Evolutionary conservation across 2,888 invertebrate species (phyloP).

Genomic region (Xestia c-nigrum): DNA sequence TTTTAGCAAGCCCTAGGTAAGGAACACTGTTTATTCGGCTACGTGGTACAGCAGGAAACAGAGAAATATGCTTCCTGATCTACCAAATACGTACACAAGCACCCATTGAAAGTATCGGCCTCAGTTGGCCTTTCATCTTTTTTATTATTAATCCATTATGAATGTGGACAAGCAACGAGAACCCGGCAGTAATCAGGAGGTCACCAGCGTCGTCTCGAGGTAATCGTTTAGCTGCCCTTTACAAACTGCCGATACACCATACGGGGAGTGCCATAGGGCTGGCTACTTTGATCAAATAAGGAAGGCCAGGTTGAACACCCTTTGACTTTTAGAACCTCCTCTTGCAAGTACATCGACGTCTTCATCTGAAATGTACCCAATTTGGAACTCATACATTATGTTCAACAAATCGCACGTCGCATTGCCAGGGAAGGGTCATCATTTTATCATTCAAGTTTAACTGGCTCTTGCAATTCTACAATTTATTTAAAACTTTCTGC

Average conservation of each 20-base stretch:
- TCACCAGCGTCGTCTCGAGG: constrained; percentile 77
- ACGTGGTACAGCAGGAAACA: constrained; percentile 72
- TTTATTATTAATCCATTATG: constrained; percentile 78
- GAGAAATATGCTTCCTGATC: constrained; percentile 77
- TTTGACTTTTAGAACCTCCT: constrained; percentile 34
- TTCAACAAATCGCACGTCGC: constrained; percentile 12
- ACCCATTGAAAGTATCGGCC: constrained; percentile 74
- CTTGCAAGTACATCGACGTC: background rate
- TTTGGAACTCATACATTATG: constrained; percentile 22
- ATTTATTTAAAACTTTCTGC: constrained; percentile 32
- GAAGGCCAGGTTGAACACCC: constrained; percentile 31
- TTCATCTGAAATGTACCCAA: constrained; percentile 19
- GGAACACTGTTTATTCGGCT: constrained; percentile 47
- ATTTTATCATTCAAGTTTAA: constrained; percentile 21
- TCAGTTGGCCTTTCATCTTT: constrained; percentile 81
- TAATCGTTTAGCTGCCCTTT: constrained; percentile 82
- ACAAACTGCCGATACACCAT: constrained; percentile 75
- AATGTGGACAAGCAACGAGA: constrained; percentile 68
- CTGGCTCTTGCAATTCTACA: constrained; percentile 18
- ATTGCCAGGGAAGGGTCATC: background rate
- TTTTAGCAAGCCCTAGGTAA: constrained; percentile 41
- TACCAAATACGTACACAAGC: constrained; percentile 75
- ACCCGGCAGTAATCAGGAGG: constrained; percentile 85
- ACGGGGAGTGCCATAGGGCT: constrained; percentile 72
- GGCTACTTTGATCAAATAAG: constrained; percentile 42